A percentile compares a stretch with the other conserved stretches of the same genome.
Conservation (phyloP, 2,888 invertebrate genomes). For the Dugesia japonica region DNA sequence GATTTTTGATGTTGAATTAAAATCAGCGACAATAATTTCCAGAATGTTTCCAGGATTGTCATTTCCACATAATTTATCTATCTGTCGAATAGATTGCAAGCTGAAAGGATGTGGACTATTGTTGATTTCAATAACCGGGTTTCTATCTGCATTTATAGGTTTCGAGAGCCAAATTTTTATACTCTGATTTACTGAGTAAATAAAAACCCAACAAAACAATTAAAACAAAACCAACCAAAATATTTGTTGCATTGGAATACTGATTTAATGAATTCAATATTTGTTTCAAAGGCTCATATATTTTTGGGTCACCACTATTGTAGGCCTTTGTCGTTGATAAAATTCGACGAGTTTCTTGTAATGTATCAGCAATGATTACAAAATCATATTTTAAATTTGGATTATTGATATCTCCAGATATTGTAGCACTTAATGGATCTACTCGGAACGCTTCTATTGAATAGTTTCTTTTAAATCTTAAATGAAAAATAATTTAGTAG, state of each 20-base stretch:
- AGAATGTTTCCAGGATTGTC: background rate
- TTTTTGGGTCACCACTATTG: background rate
- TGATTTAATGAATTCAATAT: background rate
- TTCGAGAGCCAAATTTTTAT: background rate
- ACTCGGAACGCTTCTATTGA: background rate
- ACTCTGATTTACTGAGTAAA: background rate
- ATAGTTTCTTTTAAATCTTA: background rate
- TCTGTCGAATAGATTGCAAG: background rate
- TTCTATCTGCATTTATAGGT: background rate
- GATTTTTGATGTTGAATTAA: background rate
- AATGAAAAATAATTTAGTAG: background rate
- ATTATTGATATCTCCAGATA: background rate
- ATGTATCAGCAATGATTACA: background rate
- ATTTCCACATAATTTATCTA: background rate
- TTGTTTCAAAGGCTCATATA: background rate
- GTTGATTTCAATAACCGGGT: background rate
- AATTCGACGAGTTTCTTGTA: background rate
- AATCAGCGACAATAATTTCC: background rate
- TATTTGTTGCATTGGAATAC: background rate
- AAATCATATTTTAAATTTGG: background rate
- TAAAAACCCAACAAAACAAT: too few species aligned
- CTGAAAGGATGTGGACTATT: background rate
- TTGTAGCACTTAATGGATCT: background rate
- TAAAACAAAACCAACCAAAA: too few species aligned
- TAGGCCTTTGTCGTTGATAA: background rate